A percentile compares a stretch with the other conserved stretches of the same genome.
Conservation (phyloP, 1,140 invertebrate species). For the Pseudomyrmex flavicornis region DNA sequence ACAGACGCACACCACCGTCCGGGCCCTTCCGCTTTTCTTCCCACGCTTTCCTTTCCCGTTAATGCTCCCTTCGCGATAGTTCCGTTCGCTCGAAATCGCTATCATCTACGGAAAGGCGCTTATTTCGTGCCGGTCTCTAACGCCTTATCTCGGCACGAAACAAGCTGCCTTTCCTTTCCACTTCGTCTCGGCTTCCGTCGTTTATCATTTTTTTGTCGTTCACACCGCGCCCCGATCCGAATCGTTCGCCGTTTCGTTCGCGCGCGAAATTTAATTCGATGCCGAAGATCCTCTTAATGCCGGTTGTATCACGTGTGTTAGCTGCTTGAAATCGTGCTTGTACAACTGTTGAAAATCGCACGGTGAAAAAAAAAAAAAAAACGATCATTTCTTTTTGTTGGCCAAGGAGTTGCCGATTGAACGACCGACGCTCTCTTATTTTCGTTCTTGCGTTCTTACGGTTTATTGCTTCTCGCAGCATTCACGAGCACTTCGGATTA, state of each 20-base stretch:
- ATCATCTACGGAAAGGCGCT: slow-evolving; percentile 59
- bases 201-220: slow-evolving; percentile 31
- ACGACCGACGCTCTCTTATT: too few relatives aligned
- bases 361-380: slow-evolving; percentile 4
- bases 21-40: slow-evolving; percentile 41
- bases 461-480: too few relatives aligned
- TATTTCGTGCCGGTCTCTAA: slow-evolving; percentile 52
- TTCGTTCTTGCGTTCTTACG: neutral
- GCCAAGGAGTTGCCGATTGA: too few relatives aligned
- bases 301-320: slow-evolving; percentile 2
- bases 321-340: neutral
- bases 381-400: too few relatives aligned
- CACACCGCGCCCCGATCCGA: neutral
- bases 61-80: slow-evolving; percentile 53
- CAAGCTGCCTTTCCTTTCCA: slow-evolving; percentile 49
- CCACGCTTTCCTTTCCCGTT: slow-evolving; percentile 41
- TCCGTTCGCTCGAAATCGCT: slow-evolving; percentile 55
- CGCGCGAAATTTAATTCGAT: slow-evolving; percentile 34
- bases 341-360: neutral
- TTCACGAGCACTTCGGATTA: too few relatives aligned
- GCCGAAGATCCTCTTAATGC: slow-evolving; percentile 7
- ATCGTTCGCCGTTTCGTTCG: slow-evolving; percentile 19
- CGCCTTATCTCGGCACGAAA: slow-evolving; percentile 52
- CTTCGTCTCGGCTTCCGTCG: slow-evolving; percentile 23
- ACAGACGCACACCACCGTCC: slow-evolving; percentile 31